Conservation (phyloP, 2,888 invertebrate species). For the Lepetodrilus schrolli region DNA sequence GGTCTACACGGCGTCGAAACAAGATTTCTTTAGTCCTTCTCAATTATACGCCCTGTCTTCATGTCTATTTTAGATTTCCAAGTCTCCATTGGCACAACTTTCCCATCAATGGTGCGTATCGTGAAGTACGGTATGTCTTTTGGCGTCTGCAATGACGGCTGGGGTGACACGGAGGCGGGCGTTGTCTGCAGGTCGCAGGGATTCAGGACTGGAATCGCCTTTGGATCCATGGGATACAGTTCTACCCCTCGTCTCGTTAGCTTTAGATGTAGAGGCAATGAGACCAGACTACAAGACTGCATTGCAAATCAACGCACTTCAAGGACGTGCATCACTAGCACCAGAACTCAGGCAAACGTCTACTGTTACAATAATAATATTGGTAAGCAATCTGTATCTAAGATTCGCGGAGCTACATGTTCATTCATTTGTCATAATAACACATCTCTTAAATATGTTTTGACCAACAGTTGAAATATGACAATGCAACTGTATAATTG, state of each 20-base stretch:
- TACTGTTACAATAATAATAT: conserved; percentile 7
- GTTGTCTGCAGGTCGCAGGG: conserved; percentile 58
- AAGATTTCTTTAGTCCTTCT: too few species aligned
- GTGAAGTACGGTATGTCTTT: conserved; percentile 55
- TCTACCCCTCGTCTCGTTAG: conserved; percentile 80
- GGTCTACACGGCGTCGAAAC: too few species aligned
- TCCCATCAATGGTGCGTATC: conserved; percentile 54
- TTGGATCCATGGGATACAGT: conserved; percentile 48
- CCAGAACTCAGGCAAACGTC: not conserved
- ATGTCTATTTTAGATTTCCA: conserved; percentile 52
- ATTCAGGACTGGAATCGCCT: conserved; percentile 52
- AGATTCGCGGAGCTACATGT: too few species aligned
- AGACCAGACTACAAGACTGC: conserved; percentile 55
- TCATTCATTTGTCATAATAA: too few species aligned
- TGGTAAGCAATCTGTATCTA: not conserved
- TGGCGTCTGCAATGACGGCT: conserved; percentile 74
- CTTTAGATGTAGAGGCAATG: conserved; percentile 60
- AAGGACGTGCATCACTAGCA: not conserved
- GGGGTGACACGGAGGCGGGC: conserved; percentile 58
- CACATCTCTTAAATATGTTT: too few species aligned
- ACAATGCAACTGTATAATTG: too few species aligned
- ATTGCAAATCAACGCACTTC: conserved; percentile 26
- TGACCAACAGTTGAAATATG: too few species aligned
- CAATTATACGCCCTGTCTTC: too few species aligned
- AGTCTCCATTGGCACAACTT: conserved; percentile 45